A percentile compares a stretch with the other conserved stretches of the same genome.
phyloP scores from a whole-genome alignment of 2,888 invertebrate species.

The Yponomeuta evonymella region DNA sequence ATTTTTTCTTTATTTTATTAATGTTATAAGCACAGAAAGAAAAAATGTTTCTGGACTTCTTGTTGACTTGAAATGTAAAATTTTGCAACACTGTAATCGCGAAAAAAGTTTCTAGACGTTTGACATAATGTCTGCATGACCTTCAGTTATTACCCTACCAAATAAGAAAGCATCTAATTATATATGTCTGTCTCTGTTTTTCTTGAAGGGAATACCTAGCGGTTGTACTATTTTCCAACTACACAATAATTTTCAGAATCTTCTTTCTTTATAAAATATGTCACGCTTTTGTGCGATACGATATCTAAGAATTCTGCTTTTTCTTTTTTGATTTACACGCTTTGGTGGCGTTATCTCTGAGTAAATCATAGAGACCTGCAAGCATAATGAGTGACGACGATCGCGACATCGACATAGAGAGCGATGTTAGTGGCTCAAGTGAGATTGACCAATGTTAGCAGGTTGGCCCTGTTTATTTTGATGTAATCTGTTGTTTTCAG shows the following conservation, averaged over 20 bases:
- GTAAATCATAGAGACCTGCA: background rate
- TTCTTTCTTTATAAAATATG: constrained; percentile 27
- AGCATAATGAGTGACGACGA: constrained; percentile 93
- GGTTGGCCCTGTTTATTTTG: constrained; percentile 30
- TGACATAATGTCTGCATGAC: background rate
- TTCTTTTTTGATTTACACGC: background rate
- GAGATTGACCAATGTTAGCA: constrained; percentile 9
- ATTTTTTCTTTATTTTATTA: no score
- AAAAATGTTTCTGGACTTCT: no score
- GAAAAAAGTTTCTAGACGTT: no score
- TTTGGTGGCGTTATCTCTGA: background rate
- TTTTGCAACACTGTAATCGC: no score
- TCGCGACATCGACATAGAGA: constrained; percentile 95
- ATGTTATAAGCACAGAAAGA: no score
- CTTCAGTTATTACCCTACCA: background rate
- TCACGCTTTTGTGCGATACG: constrained; percentile 37
- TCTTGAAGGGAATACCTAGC: background rate
- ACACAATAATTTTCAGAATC: background rate
- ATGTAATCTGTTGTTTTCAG: constrained; percentile 60
- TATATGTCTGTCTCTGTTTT: background rate
- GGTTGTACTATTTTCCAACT: no score
- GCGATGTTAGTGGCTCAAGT: constrained; percentile 84
- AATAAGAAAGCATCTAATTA: background rate
- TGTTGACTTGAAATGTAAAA: no score
- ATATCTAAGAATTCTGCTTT: background rate